Conservation (phyloP, 2,797 vertebrate genomes). For the Adelosebastes latens region DNA sequence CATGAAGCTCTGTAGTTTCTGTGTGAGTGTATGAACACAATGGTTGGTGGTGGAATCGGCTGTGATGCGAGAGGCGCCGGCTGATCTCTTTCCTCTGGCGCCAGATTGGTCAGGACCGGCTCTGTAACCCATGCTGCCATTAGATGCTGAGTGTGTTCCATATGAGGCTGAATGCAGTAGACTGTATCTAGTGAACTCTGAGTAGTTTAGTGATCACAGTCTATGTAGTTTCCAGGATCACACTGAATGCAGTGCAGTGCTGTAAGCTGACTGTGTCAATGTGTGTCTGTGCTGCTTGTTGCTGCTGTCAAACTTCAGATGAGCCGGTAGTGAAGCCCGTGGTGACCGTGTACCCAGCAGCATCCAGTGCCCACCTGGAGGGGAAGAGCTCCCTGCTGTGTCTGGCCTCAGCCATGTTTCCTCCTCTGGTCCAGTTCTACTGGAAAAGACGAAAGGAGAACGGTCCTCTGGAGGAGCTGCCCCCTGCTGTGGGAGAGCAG, state of each 20-base stretch:
- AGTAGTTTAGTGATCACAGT: neutral
- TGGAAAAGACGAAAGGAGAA: conserved; percentile 31
- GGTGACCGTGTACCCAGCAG: conserved; percentile 41
- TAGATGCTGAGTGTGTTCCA: no score
- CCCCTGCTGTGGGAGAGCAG: neutral
- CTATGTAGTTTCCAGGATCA: neutral
- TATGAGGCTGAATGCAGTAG: no score
- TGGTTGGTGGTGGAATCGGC: no score
- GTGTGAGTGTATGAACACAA: no score
- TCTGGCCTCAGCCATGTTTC: conserved; percentile 48
- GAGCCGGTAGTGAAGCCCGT: neutral
- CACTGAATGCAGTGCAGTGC: neutral
- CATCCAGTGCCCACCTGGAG: neutral
- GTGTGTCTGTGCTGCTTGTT: conserved; percentile 7
- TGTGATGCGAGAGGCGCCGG: no score
- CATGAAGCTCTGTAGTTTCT: no score
- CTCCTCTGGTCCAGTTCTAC: conserved; percentile 43
- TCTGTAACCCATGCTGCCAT: no score
- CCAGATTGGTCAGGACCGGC: no score
- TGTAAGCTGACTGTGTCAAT: conserved; percentile 5
- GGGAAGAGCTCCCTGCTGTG: conserved; percentile 36
- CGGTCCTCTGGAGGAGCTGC: neutral
- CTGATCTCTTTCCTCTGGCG: no score
- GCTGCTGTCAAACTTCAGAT: conserved; percentile 15
- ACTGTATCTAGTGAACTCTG: no score